Conservation (phyloP, 2,113 vertebrate genomes). For the Bubo scandiacus region DNA sequence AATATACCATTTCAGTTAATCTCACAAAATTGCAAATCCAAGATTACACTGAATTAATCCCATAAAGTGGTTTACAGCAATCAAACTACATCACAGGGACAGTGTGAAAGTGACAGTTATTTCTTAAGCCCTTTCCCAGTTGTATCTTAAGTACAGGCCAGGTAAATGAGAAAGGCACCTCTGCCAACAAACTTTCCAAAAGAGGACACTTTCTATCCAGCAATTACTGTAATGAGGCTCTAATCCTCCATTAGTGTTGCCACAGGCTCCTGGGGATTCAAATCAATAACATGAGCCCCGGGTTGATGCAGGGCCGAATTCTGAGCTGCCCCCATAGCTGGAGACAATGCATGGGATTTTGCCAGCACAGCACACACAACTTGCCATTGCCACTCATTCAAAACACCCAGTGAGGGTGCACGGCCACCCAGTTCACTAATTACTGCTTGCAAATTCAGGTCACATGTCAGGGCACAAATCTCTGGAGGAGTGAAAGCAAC, state of each 20-base stretch:
- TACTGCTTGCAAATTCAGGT: neutral
- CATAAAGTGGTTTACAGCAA: neutral
- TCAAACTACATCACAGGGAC: neutral
- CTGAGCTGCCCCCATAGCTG: neutral
- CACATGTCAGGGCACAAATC: neutral
- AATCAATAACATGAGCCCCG: neutral
- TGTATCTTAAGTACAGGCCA: neutral
- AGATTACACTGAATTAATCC: neutral
- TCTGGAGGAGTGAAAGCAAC: neutral
- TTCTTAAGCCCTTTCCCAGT: neutral
- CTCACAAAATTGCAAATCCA: neutral
- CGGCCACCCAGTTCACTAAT: neutral
- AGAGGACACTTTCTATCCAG: neutral
- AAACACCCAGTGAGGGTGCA: fast-evolving
- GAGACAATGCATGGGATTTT: neutral
- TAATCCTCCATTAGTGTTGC: neutral
- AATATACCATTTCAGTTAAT: neutral
- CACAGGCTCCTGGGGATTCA: neutral
- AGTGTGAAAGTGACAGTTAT: neutral
- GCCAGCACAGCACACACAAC: neutral
- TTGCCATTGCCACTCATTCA: neutral
- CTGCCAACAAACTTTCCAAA: neutral
- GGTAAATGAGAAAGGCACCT: neutral
- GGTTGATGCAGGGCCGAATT: neutral
- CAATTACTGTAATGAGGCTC: neutral